Base-by-base conservation (phyloP, 2,797 vertebrate species). In the Antennarius maculatus region DNA sequence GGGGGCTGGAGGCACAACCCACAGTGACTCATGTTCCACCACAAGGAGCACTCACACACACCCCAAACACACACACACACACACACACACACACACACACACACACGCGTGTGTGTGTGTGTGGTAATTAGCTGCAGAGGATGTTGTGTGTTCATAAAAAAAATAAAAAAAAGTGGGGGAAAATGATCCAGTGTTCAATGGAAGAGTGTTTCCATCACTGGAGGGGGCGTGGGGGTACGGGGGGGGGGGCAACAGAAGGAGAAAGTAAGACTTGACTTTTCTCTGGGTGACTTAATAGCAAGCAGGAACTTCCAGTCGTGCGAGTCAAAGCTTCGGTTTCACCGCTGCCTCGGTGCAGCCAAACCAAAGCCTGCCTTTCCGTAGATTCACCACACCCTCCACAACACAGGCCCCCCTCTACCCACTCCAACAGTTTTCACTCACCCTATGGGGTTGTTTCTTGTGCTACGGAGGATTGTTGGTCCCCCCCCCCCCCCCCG, bases 271-370 rank as follows among this genome's bases (percentile, higher is more conserved):
- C 58, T 71, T 0, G 4, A 70, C 65, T 67, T 77, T 80, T 79
- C 69, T 81, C 74, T 76, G 51, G 70, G 53, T 15, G 45, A 70
- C 78, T 79, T 55, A 13, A 74, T 77, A 80, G 84, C 78, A 88
- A 88, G 73, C 69, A 88, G 81, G 86, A 75, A 70, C 78, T 48
- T 64, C 1, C 10, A 57, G 66, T 78, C 5, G 23, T 81, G 74
- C 54, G 70, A 80, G 81, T 89, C 77, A 54, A 56, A 84, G 76
- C 70, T 89, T 62, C 12, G n/a, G 72, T 86, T 89, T 77, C 83
- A 59, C 56, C 39, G 9, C 64, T 41, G 68, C 81, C 64, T 54
- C 47, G 3, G 48, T 18, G 52, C 47, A 74, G 77, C 74, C 80
- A 78, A 82, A 73, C 60, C 80, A 79, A 79, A 82, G 71, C 31